These are phyloP conservation scores for Microctenopoma steveboyesi DNA, from an alignment of 2,797 vertebrate species.

Conservation along the genomic window DNA sequence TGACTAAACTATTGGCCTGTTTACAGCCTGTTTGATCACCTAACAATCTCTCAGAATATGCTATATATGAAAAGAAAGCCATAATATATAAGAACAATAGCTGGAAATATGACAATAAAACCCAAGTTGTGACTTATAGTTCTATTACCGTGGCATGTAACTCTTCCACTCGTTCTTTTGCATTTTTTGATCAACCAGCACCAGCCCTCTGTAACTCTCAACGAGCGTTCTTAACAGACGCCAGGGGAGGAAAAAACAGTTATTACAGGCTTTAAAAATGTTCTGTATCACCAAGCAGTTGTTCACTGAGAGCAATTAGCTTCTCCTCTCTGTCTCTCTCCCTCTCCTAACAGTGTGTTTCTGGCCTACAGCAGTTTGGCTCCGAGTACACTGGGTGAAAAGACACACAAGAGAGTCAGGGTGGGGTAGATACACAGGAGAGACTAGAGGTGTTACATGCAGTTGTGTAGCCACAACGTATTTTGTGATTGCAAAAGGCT, in stretches of 20 bases:
- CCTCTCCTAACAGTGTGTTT: constrained; percentile 52
- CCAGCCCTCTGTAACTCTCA: not conserved
- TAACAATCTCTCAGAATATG: not conserved
- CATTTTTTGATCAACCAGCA: constrained; percentile 8
- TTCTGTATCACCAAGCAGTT: constrained; percentile 34
- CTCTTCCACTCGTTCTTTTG: not conserved
- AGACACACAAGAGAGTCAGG: constrained; percentile 48
- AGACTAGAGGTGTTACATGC: constrained; percentile 50
- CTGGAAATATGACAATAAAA: not conserved
- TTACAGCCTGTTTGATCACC: not conserved
- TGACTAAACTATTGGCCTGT: not conserved
- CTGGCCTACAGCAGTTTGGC: constrained; percentile 44
- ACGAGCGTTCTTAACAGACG: constrained; percentile 10
- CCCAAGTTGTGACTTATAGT: not conserved
- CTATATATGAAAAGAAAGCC: not conserved
- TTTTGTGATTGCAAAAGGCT: constrained; percentile 43
- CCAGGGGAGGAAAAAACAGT: constrained; percentile 21
- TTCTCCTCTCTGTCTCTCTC: constrained; percentile 15
- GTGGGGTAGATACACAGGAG: constrained; percentile 25
- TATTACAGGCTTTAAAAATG: constrained; percentile 36
- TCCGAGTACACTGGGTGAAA: constrained; percentile 35
- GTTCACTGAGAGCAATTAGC: constrained; percentile 36
- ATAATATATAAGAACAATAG: not conserved
- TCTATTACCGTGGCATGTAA: not conserved
- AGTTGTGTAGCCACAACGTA: constrained; percentile 31